These are phyloP conservation scores for Rhynchopsitta pachyrhyncha DNA, from an alignment of 2,113 vertebrate genomes.

Conservation along the genomic window DNA sequence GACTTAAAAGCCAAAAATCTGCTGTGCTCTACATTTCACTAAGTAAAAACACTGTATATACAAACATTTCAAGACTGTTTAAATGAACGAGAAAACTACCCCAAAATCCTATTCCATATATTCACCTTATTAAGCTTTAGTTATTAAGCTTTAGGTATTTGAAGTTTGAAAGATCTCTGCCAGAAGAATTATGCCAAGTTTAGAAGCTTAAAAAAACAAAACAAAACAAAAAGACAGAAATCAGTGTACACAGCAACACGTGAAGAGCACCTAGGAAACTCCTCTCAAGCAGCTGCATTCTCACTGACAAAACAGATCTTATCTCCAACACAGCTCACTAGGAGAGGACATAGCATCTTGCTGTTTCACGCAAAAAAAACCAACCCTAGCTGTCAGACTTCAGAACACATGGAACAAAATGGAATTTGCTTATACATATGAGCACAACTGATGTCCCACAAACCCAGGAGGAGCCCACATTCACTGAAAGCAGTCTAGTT, in stretches of 20 bases:
- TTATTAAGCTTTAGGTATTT: not conserved
- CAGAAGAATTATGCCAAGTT: not conserved
- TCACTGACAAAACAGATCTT: not conserved
- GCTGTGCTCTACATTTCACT: not conserved
- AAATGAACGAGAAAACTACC: not conserved
- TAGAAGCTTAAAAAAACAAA: not conserved
- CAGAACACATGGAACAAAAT: not conserved
- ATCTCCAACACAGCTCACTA: not conserved
- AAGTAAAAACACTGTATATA: not conserved
- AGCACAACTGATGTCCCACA: fast-evolving
- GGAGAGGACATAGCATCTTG: not conserved
- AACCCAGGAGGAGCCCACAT: not conserved
- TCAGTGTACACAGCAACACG: not conserved
- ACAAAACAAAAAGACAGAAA: not conserved
- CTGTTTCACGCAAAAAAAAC: not conserved
- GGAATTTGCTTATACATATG: not conserved
- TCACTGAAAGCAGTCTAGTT: not conserved
- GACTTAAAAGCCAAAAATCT: not conserved
- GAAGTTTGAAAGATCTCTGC: not conserved
- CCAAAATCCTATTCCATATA: not conserved
- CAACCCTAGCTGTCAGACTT: not conserved
- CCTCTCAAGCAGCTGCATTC: not conserved
- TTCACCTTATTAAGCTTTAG: not conserved
- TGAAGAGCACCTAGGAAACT: not conserved
- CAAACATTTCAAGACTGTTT: not conserved